Base-by-base conservation (phyloP, 2,113 vertebrate genomes). In the Nothocercus nigrocapillus region DNA sequence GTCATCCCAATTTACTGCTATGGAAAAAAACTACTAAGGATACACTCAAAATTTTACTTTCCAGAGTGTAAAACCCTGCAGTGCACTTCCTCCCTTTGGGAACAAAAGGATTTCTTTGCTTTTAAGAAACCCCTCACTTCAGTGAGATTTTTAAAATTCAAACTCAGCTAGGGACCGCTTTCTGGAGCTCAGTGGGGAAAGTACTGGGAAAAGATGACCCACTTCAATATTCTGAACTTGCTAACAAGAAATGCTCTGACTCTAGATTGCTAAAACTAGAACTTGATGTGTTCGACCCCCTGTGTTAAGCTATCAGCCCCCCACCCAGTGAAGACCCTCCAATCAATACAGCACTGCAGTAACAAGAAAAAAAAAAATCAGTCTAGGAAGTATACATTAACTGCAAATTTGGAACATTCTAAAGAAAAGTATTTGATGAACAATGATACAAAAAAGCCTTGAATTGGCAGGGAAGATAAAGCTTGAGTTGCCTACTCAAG, bases 21-120 rank as follows among this genome's bases (percentile, higher is more conserved):
- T 79, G 22, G 84, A 38, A 88, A 63, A 9, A 25, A 90, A 79
- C 84, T 64, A 59, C 36, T 61, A 70, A 82, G 75, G 76, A 96
- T 40, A 73, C 88, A 34, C 49, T 92, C 79, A 88, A 61, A 58
- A 8, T 73, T 85, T 85, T 32, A 34, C 47, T 40, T 86, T 32
- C 44, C 24, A 49, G 20, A 49, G 7, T 8, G 25, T 47, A 62
- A 44, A 77, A 68, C 2, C 5, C 15, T 25, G 30, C 63, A 44
- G 2, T 21, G 28, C 24, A 20, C 30, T 72, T 54, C 32, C 78
- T 7, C 10, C 8, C 15, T 22, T 64, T 73, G 9, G 15, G 82
- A 90, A 28, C 21, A 84, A 64, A 88, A 67, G 8, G 3, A 3
- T 17, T 91, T 24, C 32, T 64, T 36, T 82, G 21, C 13, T 82